Base-by-base conservation (phyloP, 2,888 invertebrate genomes). In the Pheosia gnoma region DNA sequence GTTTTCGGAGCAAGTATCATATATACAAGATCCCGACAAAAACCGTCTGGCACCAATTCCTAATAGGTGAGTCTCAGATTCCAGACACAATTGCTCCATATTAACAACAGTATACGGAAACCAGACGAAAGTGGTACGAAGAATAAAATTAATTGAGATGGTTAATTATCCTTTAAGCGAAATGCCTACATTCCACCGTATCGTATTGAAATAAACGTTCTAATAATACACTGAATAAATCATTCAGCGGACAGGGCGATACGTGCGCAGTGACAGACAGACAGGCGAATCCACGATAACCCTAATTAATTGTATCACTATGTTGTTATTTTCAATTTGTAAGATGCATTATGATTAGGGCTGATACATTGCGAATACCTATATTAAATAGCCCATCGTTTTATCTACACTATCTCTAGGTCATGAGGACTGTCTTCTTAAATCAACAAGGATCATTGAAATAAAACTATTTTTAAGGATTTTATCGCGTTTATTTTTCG, bases 281-380 rank as follows among this genome's bases (percentile, higher is more conserved):
- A 74, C 78, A 70, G 69, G 73, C 75, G 58, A 58, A 61, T 60
- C 49, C 57, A 37, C 47, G 78, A 79, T 78, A 80, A 73, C 61
- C 53, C 55, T 72, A 77, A 82, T 80, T 79, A 79, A 80, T 80
- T 55, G 63, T 66, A 65, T 65, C 60, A 70, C 61, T 73, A 61
- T 71, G 66, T 66, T 72, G 59, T 73, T 68, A 74, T 65, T 75
- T 71, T 79, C 76, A 79, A 79, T 81, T 78, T 75, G 65, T 53
- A 4, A 45, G 58, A 5, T 45, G 60, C 53, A n/a, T 59, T 59
- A 64, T 67, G 68, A 63, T 45, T 13, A 38, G 39, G 3, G 59
- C 36, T 59, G 41, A 1, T 9, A n/a, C 47, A 5, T 47, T n/a
- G 43, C 47, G 47, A n/a, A 47, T 47, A 47, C 47, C 43, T 43